Conservation (phyloP, 2,113 vertebrate species). For the Chroicocephalus ridibundus region DNA sequence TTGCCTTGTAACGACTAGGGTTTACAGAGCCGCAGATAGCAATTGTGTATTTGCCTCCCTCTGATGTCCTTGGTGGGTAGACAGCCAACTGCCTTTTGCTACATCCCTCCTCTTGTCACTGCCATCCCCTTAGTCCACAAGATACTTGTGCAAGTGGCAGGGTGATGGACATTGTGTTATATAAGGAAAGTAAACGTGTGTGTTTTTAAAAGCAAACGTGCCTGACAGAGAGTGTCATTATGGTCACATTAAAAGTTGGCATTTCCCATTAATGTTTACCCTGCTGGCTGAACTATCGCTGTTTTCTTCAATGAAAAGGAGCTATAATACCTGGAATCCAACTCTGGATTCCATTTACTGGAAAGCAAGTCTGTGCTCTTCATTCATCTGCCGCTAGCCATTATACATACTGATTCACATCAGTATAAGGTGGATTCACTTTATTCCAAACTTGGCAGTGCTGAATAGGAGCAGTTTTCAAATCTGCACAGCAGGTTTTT, state of each 20-base stretch:
- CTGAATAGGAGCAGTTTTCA: neutral
- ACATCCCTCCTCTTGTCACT: neutral
- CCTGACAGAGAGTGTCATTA: neutral
- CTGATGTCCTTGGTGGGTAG: neutral
- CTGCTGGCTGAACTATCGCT: neutral
- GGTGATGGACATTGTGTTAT: neutral
- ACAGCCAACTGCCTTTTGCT: neutral
- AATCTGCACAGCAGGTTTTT: neutral
- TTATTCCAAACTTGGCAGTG: neutral
- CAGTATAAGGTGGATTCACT: neutral
- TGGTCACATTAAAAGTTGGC: neutral
- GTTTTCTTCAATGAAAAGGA: neutral
- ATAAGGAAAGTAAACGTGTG: neutral
- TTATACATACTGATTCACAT: neutral
- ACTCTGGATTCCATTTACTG: neutral
- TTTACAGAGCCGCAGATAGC: neutral
- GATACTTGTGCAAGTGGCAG: neutral
- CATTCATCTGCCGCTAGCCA: neutral
- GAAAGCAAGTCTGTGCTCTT: neutral
- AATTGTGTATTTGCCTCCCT: neutral
- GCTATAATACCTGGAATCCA: neutral
- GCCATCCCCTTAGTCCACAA: neutral
- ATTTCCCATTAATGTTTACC: neutral
- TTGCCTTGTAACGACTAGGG: neutral
- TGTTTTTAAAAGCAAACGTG: neutral